These are phyloP conservation scores for Acrobasis repandana DNA, from an alignment of 2,888 invertebrate genomes.

Conservation along the genomic window DNA sequence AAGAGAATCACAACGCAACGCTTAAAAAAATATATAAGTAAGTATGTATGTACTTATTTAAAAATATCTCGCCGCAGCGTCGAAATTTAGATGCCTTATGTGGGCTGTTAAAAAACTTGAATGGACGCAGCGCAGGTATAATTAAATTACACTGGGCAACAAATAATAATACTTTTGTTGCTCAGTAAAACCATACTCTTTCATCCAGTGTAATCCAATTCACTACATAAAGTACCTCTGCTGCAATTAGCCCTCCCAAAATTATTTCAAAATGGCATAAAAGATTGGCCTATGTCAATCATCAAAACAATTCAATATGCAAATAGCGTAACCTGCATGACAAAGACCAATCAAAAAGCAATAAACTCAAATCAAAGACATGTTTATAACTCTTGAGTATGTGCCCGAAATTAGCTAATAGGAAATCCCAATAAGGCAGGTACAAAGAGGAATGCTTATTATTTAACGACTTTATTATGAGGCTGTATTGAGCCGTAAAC, in stretches of 20 bases:
- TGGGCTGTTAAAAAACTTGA: too few species aligned
- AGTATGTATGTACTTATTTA: too few species aligned
- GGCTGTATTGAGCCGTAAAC: constrained; percentile 15
- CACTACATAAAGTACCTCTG: too few species aligned
- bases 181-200: too few species aligned
- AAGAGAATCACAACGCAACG: neutral
- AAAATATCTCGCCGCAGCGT: too few species aligned
- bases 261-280: too few species aligned
- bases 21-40: neutral
- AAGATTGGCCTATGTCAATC: neutral
- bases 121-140: too few species aligned
- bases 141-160: too few species aligned
- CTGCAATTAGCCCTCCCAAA: too few species aligned
- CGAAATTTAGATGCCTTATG: too few species aligned
- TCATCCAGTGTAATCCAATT: too few species aligned
- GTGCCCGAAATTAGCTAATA: neutral
- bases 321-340: neutral
- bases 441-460: constrained; percentile 6
- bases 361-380: neutral
- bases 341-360: neutral
- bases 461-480: constrained; percentile 16
- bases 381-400: neutral
- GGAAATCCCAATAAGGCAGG: constrained; percentile 6
- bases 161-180: too few species aligned
- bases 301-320: neutral